phyloP scores from a whole-genome alignment of 2,888 invertebrate species.

The Lutraria lutraria region DNA sequence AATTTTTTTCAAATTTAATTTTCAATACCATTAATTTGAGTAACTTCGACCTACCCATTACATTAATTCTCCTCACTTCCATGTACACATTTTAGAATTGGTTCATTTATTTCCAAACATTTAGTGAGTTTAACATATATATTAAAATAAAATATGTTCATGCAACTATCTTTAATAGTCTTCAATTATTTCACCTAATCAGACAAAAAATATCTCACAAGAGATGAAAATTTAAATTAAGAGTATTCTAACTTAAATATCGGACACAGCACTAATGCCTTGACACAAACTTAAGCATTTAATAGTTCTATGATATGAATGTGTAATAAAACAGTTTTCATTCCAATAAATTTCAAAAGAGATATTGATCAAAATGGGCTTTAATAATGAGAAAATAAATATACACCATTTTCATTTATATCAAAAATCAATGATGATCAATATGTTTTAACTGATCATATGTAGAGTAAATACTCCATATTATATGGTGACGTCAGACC shows the following conservation, averaged over 20 bases:
- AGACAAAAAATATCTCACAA: not conserved
- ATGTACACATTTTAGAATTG: not conserved
- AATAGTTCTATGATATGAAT: not conserved
- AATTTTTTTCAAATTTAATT: not conserved
- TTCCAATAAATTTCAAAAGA: not conserved
- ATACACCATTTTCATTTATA: no score
- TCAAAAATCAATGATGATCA: no score
- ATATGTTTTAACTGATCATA: no score
- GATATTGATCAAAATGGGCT: not conserved
- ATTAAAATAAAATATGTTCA: no score
- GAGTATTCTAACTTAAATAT: not conserved
- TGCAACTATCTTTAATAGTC: no score
- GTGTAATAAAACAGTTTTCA: not conserved
- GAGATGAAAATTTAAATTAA: not conserved
- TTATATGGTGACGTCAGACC: no score
- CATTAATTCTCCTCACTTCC: slow-evolving; percentile 9
- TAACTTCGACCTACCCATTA: not conserved
- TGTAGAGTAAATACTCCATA: no score
- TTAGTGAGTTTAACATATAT: no score
- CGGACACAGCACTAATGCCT: not conserved
- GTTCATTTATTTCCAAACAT: not conserved
- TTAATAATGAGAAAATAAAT: not conserved
- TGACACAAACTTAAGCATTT: not conserved
- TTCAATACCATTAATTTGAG: not conserved
- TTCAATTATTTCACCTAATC: not conserved